Conservation (phyloP, 1,140 invertebrate genomes). For the Brachionus koreanus region DNA sequence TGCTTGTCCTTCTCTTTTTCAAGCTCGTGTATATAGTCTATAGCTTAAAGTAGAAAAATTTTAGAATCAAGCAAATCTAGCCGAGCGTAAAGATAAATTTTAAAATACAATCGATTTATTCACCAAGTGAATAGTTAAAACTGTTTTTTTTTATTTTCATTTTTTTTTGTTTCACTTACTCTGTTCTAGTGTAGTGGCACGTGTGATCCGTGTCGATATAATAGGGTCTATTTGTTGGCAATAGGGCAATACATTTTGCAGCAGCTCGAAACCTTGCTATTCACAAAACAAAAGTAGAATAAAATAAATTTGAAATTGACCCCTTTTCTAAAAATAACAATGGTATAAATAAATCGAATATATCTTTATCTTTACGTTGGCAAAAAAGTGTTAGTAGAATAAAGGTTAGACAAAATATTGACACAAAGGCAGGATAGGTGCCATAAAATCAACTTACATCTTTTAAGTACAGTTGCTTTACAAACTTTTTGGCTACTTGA, state of each 20-base stretch:
- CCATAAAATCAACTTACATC: constrained; percentile 43
- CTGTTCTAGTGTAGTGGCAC: constrained; percentile 43
- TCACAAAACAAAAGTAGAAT: constrained; percentile 13
- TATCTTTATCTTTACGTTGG: constrained; percentile 34
- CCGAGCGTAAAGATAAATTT: constrained; percentile 26
- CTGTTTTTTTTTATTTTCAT: neutral
- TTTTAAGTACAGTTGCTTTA: constrained; percentile 45
- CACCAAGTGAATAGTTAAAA: neutral
- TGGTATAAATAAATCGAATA: constrained; percentile 3
- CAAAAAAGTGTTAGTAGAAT: neutral
- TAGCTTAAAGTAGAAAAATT: constrained; percentile 34
- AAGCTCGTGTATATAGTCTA: constrained; percentile 35
- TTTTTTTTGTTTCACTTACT: constrained; percentile 10
- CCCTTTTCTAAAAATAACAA: neutral
- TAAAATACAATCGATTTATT: constrained; percentile 1
- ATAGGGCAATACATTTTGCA: constrained; percentile 44
- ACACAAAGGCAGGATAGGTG: neutral
- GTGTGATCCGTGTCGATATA: constrained; percentile 32
- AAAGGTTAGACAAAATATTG: neutral
- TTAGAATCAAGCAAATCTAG: neutral
- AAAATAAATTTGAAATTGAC: neutral
- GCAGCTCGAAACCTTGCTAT: constrained; percentile 44
- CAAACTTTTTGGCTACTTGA: constrained; percentile 43
- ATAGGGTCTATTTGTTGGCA: constrained; percentile 42
- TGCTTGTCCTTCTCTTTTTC: constrained; percentile 43